These are phyloP conservation scores for Pseudochaenichthys georgianus DNA, from an alignment of 2,797 vertebrate genomes.

Conservation along the genomic window DNA sequence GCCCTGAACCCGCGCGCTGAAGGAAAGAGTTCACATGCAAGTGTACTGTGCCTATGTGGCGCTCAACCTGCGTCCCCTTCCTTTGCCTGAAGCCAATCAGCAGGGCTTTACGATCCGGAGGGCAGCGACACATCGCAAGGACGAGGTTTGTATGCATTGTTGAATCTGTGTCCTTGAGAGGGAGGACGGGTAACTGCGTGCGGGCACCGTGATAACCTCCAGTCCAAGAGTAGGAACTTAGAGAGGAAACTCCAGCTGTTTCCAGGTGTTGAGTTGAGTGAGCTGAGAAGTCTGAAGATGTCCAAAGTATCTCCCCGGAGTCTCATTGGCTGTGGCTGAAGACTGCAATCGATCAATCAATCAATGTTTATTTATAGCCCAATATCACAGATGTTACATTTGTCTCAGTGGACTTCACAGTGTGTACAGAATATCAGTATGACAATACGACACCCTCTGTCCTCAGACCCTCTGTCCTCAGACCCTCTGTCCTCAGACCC, in stretches of 20 bases:
- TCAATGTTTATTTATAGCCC: too few relatives aligned
- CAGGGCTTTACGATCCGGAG: background rate
- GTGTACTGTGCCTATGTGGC: too few relatives aligned
- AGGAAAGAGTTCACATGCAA: too few relatives aligned
- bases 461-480: too few relatives aligned
- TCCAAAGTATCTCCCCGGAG: background rate
- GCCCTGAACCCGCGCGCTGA: background rate
- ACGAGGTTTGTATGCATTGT: background rate
- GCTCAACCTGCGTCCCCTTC: background rate
- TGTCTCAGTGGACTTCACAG: too few relatives aligned
- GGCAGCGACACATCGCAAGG: background rate
- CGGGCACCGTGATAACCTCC: too few relatives aligned
- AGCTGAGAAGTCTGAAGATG: background rate
- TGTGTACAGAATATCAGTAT: too few relatives aligned
- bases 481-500: too few relatives aligned
- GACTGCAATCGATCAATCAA: too few relatives aligned
- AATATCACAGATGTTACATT: too few relatives aligned
- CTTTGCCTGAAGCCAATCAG: background rate
- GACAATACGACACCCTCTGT: too few relatives aligned
- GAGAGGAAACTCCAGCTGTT: background rate
- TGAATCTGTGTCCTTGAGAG: background rate
- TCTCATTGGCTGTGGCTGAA: background rate
- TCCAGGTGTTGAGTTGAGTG: background rate
- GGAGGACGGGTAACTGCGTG: too few relatives aligned
- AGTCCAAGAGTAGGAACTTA: background rate